Evolutionary conservation across 2,113 vertebrate species (phyloP), one percentile per base, ranked within the genome.

Genomic region (Dipodomys merriami): DNA sequence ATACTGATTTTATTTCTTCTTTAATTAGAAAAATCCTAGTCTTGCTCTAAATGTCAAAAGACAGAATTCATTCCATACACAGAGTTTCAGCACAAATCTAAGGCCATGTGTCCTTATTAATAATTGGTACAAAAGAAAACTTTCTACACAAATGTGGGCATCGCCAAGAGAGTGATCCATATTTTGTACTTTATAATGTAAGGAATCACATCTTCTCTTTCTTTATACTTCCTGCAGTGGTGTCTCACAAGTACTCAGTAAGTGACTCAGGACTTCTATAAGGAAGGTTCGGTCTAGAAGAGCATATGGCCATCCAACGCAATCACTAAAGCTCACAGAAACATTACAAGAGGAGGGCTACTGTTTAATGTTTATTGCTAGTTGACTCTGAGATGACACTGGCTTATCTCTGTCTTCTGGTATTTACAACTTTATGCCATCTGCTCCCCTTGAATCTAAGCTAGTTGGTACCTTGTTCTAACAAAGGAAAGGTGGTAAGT

Each of bases 1-100:
- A 53, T 92, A 12, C 90, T 78, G 19, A 77, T 88, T 72, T 88
- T 46, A 53, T 39, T 27, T 49, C 39, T 65, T 91, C 20, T 27
- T 84, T 78, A 86, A 83, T 35, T 76, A 74, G 60, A 80, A 92
- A 91, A 85, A 88, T 20, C 30, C 5, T 39, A 39, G 39, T 39
- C 39, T 39, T 39, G 39, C 39, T 39, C 39, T 39, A 39, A 94
- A 76, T 13, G 35, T 82, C n/a, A 82, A 88, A 39, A 85, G 29
- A 15, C 23, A 73, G 64, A 73, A 79, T 69, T 82, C 29, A 67
- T 81, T 83, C 64, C 92, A 53, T 39, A 30, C 0, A 39, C 25
- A 83, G 11, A 83, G 30, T 76, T 27, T 72, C 68, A 88, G 30
- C 16, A 80, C 27, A 89, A 86, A 57, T 46, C 46, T 81, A 78